These are phyloP conservation scores for Lagopus leucura DNA, from an alignment of 2,113 vertebrate genomes.

Conservation along the genomic window DNA sequence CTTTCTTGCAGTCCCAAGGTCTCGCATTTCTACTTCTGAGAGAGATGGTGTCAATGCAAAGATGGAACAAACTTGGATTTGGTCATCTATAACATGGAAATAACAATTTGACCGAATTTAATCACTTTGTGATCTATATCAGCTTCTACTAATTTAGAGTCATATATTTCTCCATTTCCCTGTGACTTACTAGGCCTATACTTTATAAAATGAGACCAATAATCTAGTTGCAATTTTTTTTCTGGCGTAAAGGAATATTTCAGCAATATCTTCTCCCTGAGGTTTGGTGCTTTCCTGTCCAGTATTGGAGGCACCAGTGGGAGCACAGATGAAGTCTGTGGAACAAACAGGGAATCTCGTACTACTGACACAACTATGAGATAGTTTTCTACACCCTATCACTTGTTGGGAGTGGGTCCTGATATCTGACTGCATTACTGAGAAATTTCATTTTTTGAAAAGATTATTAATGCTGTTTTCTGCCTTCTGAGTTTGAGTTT, in stretches of 20 bases:
- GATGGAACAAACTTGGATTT: too few relatives aligned
- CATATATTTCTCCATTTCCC: neutral
- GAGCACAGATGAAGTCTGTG: neutral
- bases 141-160: neutral
- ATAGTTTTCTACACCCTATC: neutral
- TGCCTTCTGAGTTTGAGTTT: neutral
- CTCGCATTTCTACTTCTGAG: neutral
- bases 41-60: neutral
- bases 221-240: neutral
- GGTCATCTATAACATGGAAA: neutral
- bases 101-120: neutral
- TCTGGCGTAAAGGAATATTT: neutral
- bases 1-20: neutral
- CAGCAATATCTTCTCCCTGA: neutral
- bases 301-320: rapidly evolving
- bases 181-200: neutral
- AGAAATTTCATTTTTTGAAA: neutral
- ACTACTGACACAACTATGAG: neutral
- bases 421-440: neutral
- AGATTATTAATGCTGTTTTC: neutral
- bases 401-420: neutral
- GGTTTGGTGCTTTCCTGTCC: neutral
- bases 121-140: neutral
- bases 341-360: neutral
- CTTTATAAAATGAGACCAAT: neutral